Evolutionary conservation across 2,797 vertebrate genomes (phyloP), one percentile per base, ranked within the genome.

Genomic region (Sylvilagus floridanus): DNA sequence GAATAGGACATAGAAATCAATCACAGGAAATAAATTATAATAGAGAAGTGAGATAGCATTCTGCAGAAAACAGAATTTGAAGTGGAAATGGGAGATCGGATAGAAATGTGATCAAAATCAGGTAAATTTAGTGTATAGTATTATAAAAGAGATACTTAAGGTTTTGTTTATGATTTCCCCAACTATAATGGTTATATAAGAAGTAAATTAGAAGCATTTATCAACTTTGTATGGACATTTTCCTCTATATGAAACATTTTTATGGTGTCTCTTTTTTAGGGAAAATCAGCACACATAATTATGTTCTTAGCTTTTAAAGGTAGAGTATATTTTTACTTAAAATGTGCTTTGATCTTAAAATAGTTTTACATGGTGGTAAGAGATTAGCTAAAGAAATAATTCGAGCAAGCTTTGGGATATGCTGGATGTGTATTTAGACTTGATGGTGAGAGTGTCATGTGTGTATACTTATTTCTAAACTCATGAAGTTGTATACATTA

Each of bases 311-410:
- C 22, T 87, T 86, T 87, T 87, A 87, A 77, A 73, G 65, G 54
- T n/a, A 50, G 42, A 87, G 16, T 62, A 11, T 87, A 57, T 90
- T 92, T 95, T 93, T 72, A 92, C 22, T 91, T 71, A 75, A 91
- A 76, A 92, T 57, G 37, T 75, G 50, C 10, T 90, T 63, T 35
- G 30, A 68, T 76, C 63, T 83, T n/a, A 91, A 95, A 90, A 73
- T 79, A 22, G 14, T 9, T 84, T 93, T 97, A 30, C 73, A 77
- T 92, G 66, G 9, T 54, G 22, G 24, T 72, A 62, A 84, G 63
- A 79, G n/a, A 13, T 42, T 30, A 57, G 8, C 22, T 32, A 75
- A 37, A 21, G 66, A 84, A 73, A 54, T 81, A n/a, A 17, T 91
- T 50, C 77, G 35, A 75, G 21, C 21, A 75, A 60, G 24, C 7